These are phyloP conservation scores for Melanotaenia boesemani DNA, from an alignment of 2,797 vertebrate genomes.

Conservation along the genomic window DNA sequence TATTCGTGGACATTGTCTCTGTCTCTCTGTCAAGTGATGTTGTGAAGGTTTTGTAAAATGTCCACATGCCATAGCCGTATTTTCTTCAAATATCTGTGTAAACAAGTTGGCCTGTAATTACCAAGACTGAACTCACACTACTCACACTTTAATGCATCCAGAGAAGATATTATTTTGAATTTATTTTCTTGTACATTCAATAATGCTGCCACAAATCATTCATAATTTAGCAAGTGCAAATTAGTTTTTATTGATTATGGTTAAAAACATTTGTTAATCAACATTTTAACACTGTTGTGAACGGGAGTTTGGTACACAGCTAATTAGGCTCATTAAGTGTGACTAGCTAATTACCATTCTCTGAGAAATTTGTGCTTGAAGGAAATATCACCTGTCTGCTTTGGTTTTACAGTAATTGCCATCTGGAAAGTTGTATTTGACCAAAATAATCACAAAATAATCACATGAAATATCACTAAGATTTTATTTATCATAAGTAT, in stretches of 20 bases:
- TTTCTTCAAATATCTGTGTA: background rate
- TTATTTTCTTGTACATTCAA: conserved; percentile 21
- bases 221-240: conserved; percentile 63
- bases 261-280: conserved; percentile 59
- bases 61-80: background rate
- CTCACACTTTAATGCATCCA: background rate
- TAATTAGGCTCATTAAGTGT: conserved; percentile 70
- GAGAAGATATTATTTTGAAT: no score
- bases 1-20: no score
- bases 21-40: background rate
- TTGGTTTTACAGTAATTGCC: conserved; percentile 24
- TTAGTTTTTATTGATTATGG: conserved; percentile 63
- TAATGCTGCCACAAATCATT: conserved; percentile 32
- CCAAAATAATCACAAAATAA: background rate
- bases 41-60: background rate
- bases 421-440: conserved; percentile 25
- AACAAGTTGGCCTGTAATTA: background rate
- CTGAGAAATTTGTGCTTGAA: conserved; percentile 46
- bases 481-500: background rate
- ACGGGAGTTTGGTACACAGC: conserved; percentile 42
- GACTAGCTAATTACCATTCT: conserved; percentile 55
- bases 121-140: background rate
- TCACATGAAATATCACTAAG: background rate
- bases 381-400: conserved; percentile 41
- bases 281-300: conserved; percentile 56